Base-by-base conservation (phyloP, 2,888 invertebrate genomes). In the Pristionchus mayeri region DNA sequence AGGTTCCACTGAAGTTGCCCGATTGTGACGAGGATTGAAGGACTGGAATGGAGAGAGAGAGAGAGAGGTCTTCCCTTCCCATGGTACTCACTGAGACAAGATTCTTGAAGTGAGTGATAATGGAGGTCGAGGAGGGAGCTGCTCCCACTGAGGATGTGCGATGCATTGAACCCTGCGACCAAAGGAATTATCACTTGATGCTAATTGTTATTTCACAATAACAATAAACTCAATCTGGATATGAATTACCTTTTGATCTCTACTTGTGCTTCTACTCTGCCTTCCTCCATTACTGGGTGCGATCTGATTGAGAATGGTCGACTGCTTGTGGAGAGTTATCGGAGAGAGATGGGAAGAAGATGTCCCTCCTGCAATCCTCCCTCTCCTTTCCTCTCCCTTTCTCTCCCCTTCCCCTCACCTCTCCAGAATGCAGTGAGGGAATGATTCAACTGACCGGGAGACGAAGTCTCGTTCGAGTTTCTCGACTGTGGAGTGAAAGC, bases 91-190 rank as follows among this genome's bases (percentile, higher is more conserved):
- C 85, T 18, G 85, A 85, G 60, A 83, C 30, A 3, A 37, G 78
- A 57, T 81, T 50, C 86, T 92, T 92, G 89, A 92, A 91, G 85
- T 92, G 92, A 76, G 88, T 88, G 52, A 90, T 88, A 37, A 90
- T 87, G 27, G 87, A 87, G 67, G 81, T 88, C 57, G 87, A 87
- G 21, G 88, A 86, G 27, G 85, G 86, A 34, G 88, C 88, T 2
- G 90, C 88, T 67, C 90, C 90, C 75, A 87, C 87, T 63, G 88
- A 88, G 37, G 88, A 86, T 21, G 90, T 89, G 30, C 90, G 78
- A 37, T 90, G 89, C 87, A 88, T 88, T 34, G 86, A 84, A 40
- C 84, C 50, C 71, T 83, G 7, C 21, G n/a, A 30, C 6, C 9
- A 1, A 60, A 27, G 34, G 37, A 37, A 44, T 13, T 44, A 44